phyloP scores from a whole-genome alignment of 2,888 invertebrate genomes.

The Podabrus alpinus region DNA sequence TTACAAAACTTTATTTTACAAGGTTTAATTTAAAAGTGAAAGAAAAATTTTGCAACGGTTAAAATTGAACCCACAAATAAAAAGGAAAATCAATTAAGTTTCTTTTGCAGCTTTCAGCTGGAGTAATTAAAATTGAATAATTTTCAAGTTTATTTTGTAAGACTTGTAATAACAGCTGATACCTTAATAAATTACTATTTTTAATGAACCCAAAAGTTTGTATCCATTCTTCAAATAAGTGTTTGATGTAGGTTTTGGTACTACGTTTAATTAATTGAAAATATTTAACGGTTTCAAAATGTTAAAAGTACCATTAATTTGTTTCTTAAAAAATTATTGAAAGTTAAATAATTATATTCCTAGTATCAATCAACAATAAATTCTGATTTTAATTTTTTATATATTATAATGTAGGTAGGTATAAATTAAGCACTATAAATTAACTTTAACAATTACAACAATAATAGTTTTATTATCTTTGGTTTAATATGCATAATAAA shows the following conservation, averaged over 20 bases:
- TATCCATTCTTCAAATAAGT: constrained; percentile 13
- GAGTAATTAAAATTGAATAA: constrained; percentile 19
- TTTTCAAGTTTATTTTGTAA: constrained; percentile 18
- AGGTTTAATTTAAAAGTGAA: background rate
- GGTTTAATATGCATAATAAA: too few species aligned
- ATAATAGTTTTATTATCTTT: too few species aligned
- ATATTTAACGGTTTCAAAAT: constrained; percentile 1
- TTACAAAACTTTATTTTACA: background rate
- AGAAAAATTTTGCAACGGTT: background rate
- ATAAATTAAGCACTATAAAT: too few species aligned
- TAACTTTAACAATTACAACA: too few species aligned
- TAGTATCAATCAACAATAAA: too few species aligned
- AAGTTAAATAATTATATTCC: too few species aligned
- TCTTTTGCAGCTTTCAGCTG: background rate
- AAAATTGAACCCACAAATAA: background rate
- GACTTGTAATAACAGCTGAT: constrained; percentile 27
- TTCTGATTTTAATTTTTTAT: too few species aligned
- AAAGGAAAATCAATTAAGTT: background rate
- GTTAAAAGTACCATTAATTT: background rate
- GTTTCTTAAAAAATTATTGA: background rate
- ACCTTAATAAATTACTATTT: constrained; percentile 31
- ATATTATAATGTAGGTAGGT: too few species aligned
- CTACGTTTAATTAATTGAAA: constrained; percentile 25
- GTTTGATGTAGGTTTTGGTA: constrained; percentile 19
- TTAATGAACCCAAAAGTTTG: constrained; percentile 29